Base-by-base conservation (phyloP, 2,888 invertebrate genomes). In the Eupithecia pulchellata region DNA sequence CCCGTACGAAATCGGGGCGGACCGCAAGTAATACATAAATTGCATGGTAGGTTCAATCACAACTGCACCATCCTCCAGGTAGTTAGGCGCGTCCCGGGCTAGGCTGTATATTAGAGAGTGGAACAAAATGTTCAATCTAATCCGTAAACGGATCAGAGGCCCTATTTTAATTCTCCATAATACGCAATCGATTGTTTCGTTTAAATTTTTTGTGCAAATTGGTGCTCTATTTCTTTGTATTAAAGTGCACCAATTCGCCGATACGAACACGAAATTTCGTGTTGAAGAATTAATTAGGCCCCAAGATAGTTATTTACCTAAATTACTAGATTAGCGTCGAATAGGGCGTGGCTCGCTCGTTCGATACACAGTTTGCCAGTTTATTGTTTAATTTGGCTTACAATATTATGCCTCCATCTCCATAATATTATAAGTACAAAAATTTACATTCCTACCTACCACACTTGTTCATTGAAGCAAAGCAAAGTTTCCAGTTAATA, bases 401-500 rank as follows among this genome's bases (percentile, higher is more conserved):
- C 39, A 39, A 1, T 39, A 17, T 39, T 4, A 39, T 39, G 39
- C 5, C 17, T 39, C 17, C 39, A 6, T 39, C 39, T 39, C 17
- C 39, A 6, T 39, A 14, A 17, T 17, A 17, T 17, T 39, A 8
- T 42, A 42, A 2, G n/a, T n/a, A n/a, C n/a, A 42, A 42, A n/a
- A 47, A 47, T 9, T 25, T 25, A 25, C 4, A 1, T 25, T 20
- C 20, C 25, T 32, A n/a, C 58, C 58, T 32, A 61, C 61, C 25
- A 13, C 20, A 65, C 71, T 69, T 73, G 67, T 69, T 78, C 76
- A 79, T 34, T 77, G 75, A 76, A 76, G 70, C 78, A 72, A 68
- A 69, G 65, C 77, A 81, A 77, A 78, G 80, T 81, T 79, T 82
- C 79, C 69, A 73, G 66, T 72, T 76, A 73, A 76, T 77, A 81